Base-by-base conservation (phyloP, 2,797 vertebrate species). In the Neostethus bicornis region DNA sequence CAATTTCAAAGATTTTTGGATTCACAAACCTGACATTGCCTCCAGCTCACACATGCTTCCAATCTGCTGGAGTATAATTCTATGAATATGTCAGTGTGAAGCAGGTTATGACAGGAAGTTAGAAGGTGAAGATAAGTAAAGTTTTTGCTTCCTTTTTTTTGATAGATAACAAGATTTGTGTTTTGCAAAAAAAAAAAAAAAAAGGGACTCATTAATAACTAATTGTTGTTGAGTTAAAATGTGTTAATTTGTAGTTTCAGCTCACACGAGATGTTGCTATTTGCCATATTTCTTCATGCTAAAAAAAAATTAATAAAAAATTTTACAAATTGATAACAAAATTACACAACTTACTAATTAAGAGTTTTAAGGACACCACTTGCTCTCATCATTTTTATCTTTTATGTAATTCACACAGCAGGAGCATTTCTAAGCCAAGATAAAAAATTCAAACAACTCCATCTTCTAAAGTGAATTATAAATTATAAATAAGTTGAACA, bases 1-100 rank as follows among this genome's bases (percentile, higher is more conserved):
- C 29, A 28, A 11, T 29, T 29, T 29, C 10, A n/a, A 13, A 12
- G 31, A 34, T 31, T 8, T 37, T 7, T 37, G 35, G 7, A 37
- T 2, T 37, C 16, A 37, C 6, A 9, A 7, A 16, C 16, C 7
- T 16, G n/a, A n/a, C 5, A 16, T 16, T 16, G 35, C 31, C 31
- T 34, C 31, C 12, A 14, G 31, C 48, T 69, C 56, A 55, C 60
- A 53, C n/a, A 47, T 57, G 55, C 43, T 61, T 60, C 44, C 57
- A 52, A 50, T 75, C 66, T 63, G 53, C 54, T 16, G 50, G 20
- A 70, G 60, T 5, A 34, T 57, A 29, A 28, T 42, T 61, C 70
- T 73, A 73, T 58, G 69, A 77, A 75, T 57, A 68, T 24, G 61
- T 48, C 58, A 65, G 52, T 51, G 4, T 29, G 29, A 3, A 28